These are phyloP conservation scores for Xiphophorus maculatus DNA, from an alignment of 2,113 vertebrate species.

Conservation along the genomic window DNA sequence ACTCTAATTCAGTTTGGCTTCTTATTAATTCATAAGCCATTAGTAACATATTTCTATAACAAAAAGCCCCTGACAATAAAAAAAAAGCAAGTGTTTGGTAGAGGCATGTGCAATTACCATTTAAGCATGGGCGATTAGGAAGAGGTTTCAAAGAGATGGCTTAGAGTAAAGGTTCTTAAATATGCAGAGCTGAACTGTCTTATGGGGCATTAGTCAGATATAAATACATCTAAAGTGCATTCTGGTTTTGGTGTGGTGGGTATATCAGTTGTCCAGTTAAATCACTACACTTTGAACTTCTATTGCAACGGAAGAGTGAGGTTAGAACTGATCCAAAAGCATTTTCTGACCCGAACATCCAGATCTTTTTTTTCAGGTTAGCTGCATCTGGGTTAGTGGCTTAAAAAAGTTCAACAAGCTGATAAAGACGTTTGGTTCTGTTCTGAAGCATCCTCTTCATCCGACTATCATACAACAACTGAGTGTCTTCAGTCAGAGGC, in stretches of 20 bases:
- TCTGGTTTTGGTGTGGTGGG: constrained; percentile 43
- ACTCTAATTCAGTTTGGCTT: constrained; percentile 79
- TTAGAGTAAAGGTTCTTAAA: constrained; percentile 63
- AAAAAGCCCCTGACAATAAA: constrained; percentile 79
- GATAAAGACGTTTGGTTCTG: too few relatives aligned
- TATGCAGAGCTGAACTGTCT: constrained; percentile 65
- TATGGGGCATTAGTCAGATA: constrained; percentile 75
- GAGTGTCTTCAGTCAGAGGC: too few relatives aligned
- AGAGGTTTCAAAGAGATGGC: constrained; percentile 65
- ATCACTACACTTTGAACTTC: constrained; percentile 48
- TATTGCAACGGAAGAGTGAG: constrained; percentile 30
- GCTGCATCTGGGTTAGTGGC: too few relatives aligned
- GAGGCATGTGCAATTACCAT: constrained; percentile 75
- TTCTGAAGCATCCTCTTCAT: too few relatives aligned
- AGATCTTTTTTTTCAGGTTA: too few relatives aligned
- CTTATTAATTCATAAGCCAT: constrained; percentile 86
- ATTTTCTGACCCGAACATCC: background rate
- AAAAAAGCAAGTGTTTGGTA: constrained; percentile 58
- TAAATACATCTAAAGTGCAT: constrained; percentile 62
- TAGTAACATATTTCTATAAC: constrained; percentile 82
- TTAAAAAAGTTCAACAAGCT: too few relatives aligned
- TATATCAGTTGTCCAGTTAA: constrained; percentile 60
- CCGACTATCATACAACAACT: too few relatives aligned
- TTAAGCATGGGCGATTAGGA: constrained; percentile 78
- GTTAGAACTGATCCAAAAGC: constrained; percentile 6